Evolutionary conservation across 1,140 invertebrate genomes (phyloP), one percentile per base, ranked within the genome.

Genomic region (Bombus turneri): DNA sequence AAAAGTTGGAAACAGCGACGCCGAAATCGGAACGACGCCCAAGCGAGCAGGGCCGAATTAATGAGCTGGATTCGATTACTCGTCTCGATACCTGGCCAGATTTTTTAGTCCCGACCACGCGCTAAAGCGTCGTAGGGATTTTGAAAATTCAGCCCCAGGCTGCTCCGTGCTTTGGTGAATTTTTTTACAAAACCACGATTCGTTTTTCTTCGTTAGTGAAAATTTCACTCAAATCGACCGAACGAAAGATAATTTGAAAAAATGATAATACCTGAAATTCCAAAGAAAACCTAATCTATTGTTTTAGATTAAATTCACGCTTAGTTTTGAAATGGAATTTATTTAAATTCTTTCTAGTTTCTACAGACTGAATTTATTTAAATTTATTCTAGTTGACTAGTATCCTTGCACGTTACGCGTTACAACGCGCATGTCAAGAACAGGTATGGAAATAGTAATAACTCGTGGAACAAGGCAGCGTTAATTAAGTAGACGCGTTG

Each of bases 31-130:
- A 53, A 31, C 47, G 47, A 43, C 37, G n/a, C n/a, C 15, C 31
- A 12, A 13, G 41, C 15, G 18, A 8, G 22, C 5, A 6, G n/a
- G 15, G 15, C 18, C 41, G 73, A 83, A 76, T 77, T 76, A 83
- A 83, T 77, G 81, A 83, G 59, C n/a, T 25, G 43, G 43, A 83
- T 47, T 82, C 71, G 81, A 82, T 83, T 77, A 43, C 69, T 37
- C 37, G 62, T 68, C 41, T 68, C 41, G 64, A 47, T 79, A 43
- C 18, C 41, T 62, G 41, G 62, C 37, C 69, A 59, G 53, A 59
- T 81, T 57, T 81, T 81, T 81, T 69, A n/a, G 9, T 37, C 18
- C 53, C 8, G 13, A 18, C 6, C 25, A 10, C 6, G 12, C 41
- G 8, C 12, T 37, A 62, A 62, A 62, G 31, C 5, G 22, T 47